Evolutionary conservation across 1,140 invertebrate genomes (phyloP).

Genomic region (Hydropsyche tenuis): DNA sequence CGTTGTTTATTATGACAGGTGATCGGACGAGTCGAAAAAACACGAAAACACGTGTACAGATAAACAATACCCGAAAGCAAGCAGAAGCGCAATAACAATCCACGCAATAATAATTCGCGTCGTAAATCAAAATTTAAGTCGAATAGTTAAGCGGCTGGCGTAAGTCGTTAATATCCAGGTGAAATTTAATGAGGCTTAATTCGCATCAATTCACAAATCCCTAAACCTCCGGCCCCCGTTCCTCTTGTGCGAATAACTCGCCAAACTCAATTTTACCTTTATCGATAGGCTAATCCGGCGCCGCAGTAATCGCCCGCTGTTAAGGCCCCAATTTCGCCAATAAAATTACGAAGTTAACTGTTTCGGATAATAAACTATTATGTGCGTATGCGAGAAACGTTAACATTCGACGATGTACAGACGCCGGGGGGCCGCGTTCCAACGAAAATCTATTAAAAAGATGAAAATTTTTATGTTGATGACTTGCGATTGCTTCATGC

Average conservation of each 20-base stretch:
- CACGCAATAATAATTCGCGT: too few relatives aligned
- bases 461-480: too few relatives aligned
- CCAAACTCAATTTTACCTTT: slow-evolving; percentile 38
- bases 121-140: not conserved
- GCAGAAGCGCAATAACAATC: too few relatives aligned
- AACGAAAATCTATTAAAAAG: too few relatives aligned
- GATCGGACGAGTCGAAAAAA: not conserved
- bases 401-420: too few relatives aligned
- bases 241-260: slow-evolving; percentile 11
- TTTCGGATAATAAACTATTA: slow-evolving; percentile 35
- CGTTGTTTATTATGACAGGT: not conserved
- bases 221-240: not conserved
- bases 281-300: slow-evolving; percentile 37
- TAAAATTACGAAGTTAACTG: slow-evolving; percentile 34
- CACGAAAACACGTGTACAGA: not conserved
- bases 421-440: too few relatives aligned
- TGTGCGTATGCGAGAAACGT: slow-evolving; percentile 4
- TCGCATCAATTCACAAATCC: slow-evolving; percentile 36
- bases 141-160: slow-evolving; percentile 7
- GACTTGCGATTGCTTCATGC: too few relatives aligned
- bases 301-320: slow-evolving; percentile 31
- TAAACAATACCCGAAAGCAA: too few relatives aligned
- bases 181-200: slow-evolving; percentile 39
- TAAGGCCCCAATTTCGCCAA: slow-evolving; percentile 25
- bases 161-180: slow-evolving; percentile 29